A percentile compares a stretch with the other conserved stretches of the same genome.
Conservation (phyloP, 2,888 invertebrate species). For the Nebria brevicollis region DNA sequence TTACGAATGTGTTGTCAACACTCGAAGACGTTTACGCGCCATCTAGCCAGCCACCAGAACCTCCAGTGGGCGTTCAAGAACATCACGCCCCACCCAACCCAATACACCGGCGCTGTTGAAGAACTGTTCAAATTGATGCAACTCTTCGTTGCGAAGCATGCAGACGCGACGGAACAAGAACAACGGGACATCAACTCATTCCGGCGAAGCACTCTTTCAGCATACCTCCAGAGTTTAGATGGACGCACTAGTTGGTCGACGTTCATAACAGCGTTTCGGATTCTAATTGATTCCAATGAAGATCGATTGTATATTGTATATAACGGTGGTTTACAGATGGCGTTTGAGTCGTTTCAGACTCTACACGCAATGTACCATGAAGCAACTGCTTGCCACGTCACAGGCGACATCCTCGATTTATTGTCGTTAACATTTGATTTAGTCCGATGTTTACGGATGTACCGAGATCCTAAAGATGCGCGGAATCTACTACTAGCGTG, state of each 20-base stretch:
- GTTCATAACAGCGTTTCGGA: conserved; percentile 88
- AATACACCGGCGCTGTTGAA: conserved; percentile 92
- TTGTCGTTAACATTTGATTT: conserved; percentile 80
- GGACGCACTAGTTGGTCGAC: conserved; percentile 94
- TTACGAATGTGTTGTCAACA: conserved; percentile 90
- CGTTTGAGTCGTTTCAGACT: conserved; percentile 88
- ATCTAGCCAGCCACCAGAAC: conserved; percentile 92
- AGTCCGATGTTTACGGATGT: conserved; percentile 76
- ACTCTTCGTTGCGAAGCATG: conserved; percentile 85
- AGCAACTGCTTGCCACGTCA: conserved; percentile 88
- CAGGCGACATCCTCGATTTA: conserved; percentile 85
- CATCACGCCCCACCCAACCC: conserved; percentile 94
- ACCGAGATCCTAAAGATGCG: conserved; percentile 74
- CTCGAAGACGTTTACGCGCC: conserved; percentile 84
- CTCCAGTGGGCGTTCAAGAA: conserved; percentile 97
- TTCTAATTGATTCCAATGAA: conserved; percentile 88
- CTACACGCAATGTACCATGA: conserved; percentile 94
- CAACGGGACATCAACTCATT: conserved; percentile 86
- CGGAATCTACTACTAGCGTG: conserved; percentile 73
- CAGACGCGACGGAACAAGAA: conserved; percentile 80
- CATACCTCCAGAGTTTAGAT: conserved; percentile 90
- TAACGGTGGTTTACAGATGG: conserved; percentile 85
- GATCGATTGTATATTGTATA: conserved; percentile 90
- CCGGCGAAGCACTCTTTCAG: conserved; percentile 83
- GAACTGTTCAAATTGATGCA: conserved; percentile 92